Evolutionary conservation across 2,888 invertebrate genomes (phyloP), one percentile per base, ranked within the genome.

Genomic region (Digitonthophagus gazella): DNA sequence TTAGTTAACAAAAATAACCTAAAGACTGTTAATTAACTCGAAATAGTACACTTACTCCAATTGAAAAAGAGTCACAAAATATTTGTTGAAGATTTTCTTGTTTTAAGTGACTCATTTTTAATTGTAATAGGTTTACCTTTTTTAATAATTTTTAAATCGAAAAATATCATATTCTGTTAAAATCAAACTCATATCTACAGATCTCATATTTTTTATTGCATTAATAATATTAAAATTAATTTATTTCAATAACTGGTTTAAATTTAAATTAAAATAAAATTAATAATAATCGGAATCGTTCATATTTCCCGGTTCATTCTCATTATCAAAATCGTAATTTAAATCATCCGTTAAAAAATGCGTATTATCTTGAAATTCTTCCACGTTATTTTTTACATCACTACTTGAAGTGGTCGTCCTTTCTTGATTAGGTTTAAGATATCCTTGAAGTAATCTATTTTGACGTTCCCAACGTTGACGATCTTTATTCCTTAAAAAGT

Each of bases 401-500:
- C 66, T 64, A 58, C 72, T 15, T 58, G 58, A 58, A 8, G 70
- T 65, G 1, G 67, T 57, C 11, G n/a, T 56, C 22, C 22, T 16
- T 58, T 71, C 65, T 15, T 65, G 22, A 4, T 67, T 67, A 14
- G 70, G 70, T 19, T 58, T 67, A 11, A 70, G 28, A 18, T 67
- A 67, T 11, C 78, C 81, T 71, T 82, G 77, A 5, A 82, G 70
- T 20, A 78, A 65, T 54, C 80, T 76, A 55, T 81, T 79, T 68
- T 81, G 79, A 28, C 79, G 74, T 58, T 79, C 69, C 57, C 76
- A 69, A 67, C 74, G 78, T 67, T 77, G 76, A 71, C 82, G 84
- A 16, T 86, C 85, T 75, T 86, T 86, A 67, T 85, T 83, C 58
- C 85, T 84, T 72, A 88, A 87, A 18, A 85, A 83, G 56, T 85